Conservation (phyloP, 2,113 vertebrate species). For the Zapus hudsonius region DNA sequence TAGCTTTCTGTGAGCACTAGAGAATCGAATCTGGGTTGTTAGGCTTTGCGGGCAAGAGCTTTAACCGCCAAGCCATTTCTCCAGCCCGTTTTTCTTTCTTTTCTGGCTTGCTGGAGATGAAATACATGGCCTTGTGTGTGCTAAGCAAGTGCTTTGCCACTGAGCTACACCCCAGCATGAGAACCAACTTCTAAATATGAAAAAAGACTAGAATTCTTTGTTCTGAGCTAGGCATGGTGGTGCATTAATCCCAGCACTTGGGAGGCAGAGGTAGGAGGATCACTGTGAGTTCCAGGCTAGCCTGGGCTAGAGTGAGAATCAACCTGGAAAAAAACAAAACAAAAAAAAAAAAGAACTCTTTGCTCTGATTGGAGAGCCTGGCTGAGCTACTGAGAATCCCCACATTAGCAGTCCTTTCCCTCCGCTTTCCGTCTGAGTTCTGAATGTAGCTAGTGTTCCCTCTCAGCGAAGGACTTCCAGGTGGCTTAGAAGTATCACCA, state of each 20-base stretch:
- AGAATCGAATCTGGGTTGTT: not conserved
- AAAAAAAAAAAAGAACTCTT: slow-evolving; percentile 16
- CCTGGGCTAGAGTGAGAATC: not conserved
- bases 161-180: not conserved
- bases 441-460: not conserved
- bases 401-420: not conserved
- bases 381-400: not conserved
- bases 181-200: slow-evolving; percentile 14
- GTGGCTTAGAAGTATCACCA: not conserved
- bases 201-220: slow-evolving; percentile 1
- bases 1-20: not conserved
- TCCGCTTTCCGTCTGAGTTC: not conserved
- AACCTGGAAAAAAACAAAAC: not conserved
- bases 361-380: not conserved
- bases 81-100: not conserved
- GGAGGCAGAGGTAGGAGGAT: too few relatives aligned
- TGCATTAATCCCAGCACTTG: too few relatives aligned
- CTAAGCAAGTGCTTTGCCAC: not conserved
- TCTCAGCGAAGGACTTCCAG: not conserved
- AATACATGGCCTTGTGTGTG: not conserved
- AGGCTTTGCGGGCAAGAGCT: too few relatives aligned
- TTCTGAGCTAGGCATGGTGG: not conserved
- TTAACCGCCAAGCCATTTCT: too few relatives aligned
- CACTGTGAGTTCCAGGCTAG: too few relatives aligned
- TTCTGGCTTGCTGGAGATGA: not conserved